These are phyloP conservation scores for Trididemnum miniatum DNA, from an alignment of 23 tunicate genomes.

Conservation along the genomic window DNA sequence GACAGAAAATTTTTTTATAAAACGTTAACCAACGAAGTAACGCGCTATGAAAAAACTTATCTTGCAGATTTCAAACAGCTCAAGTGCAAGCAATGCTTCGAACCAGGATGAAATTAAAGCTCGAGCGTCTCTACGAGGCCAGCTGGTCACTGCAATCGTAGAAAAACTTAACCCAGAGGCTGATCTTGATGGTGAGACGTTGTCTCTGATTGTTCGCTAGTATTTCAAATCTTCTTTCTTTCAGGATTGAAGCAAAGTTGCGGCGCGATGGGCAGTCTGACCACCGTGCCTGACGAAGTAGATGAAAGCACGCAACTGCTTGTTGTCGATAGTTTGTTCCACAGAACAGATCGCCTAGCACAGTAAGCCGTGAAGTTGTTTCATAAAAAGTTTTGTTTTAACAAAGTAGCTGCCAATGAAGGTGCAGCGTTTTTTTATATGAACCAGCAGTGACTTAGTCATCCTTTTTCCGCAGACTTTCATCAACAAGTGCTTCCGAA, in stretches of 20 bases:
- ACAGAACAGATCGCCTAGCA: slow-evolving; percentile 24
- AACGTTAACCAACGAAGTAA: too few relatives aligned
- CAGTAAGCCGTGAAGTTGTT: slow-evolving; percentile 32
- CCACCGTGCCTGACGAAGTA: slow-evolving; percentile 56
- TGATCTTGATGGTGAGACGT: slow-evolving; percentile 63
- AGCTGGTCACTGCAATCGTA: slow-evolving; percentile 55
- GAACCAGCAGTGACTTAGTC: background rate
- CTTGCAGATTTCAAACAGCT: too few relatives aligned
- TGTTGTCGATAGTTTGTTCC: slow-evolving; percentile 60
- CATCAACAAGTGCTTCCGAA: slow-evolving; percentile 42
- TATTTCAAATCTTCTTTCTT: background rate
- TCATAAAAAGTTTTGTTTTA: too few relatives aligned
- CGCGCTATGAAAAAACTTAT: too few relatives aligned
- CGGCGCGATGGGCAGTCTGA: slow-evolving; percentile 68
- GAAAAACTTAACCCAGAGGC: slow-evolving; percentile 54
- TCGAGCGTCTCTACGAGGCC: slow-evolving; percentile 4
- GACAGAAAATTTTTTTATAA: too few relatives aligned
- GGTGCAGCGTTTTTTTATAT: too few relatives aligned
- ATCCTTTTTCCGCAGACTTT: slow-evolving; percentile 27
- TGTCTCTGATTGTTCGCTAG: background rate
- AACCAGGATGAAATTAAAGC: background rate
- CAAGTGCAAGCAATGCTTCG: too few relatives aligned
- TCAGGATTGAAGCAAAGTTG: slow-evolving; percentile 64
- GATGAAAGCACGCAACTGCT: slow-evolving; percentile 41
- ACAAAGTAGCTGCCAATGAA: too few relatives aligned